Evolutionary conservation across 2,797 vertebrate species (phyloP), one percentile per base, ranked within the genome.

Genomic region (Gallinago stenura): DNA sequence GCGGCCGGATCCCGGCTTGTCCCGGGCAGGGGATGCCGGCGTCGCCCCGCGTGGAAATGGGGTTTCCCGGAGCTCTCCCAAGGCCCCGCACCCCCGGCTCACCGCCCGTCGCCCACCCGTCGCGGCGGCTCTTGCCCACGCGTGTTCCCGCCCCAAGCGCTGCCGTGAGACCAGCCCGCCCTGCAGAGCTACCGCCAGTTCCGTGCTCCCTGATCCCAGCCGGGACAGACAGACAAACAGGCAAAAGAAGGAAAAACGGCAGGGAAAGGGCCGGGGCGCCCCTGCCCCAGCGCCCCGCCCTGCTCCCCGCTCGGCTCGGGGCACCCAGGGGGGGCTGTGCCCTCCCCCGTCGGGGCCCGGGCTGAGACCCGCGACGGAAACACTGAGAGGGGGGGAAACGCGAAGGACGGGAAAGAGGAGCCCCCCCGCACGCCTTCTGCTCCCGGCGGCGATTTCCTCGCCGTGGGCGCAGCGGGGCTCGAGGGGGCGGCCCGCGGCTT

Each of bases 41-140:
- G 24, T 5, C 18, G 4, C 9, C 39, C 17, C 28, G 1, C 4
- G 3, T 19, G 64, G 45, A 28, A 54, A 20, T 2, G 31, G 39
- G 31, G 2, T 15, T 68, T 19, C 22, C 25, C 12, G 16, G 26
- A 22, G 39, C 2, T 37, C 16, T 31, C 14, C 15, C 25, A 25
- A 50, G 25, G 2, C 11, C 13, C 68, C 45, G 5, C 37, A 25
- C 14, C 14, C 31, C 26, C 18, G 17, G 24, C 21, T 53, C 21
- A 25, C n/a, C 26, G 9, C 70, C 20, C 14, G 51, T 10, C 22
- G 37, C 64, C 35, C 70, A 1, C 37, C 48, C 25, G 18, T 15
- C 22, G 50, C 31, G 35, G 65, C 15, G 11, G 57, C 62, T 19
- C 61, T 31, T 69, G 15, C n/a, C 60, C 39, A 90, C 70, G 8